Percentiles rank a stretch among this genome's conserved stretches.
Evolutionary conservation across 2,888 invertebrate species (phyloP).

Genomic region (Perdita meconis): DNA sequence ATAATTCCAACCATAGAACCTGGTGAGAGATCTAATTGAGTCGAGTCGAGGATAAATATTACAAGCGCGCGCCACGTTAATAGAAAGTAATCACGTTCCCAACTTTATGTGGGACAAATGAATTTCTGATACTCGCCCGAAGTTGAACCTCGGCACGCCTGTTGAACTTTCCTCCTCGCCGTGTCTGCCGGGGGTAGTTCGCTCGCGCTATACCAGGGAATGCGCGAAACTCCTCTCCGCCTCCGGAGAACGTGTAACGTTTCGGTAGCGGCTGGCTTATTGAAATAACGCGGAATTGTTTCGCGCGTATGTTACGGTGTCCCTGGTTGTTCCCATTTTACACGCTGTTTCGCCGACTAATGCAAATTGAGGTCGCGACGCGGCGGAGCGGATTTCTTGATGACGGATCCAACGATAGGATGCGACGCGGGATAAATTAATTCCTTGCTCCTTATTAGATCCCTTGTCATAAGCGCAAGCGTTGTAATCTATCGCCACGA

Average conservation of each 20-base stretch:
- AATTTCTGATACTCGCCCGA: conserved; percentile 41
- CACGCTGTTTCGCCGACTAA: neutral
- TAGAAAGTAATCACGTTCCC: conserved; percentile 44
- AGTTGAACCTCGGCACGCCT: conserved; percentile 15
- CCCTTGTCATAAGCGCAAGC: no score
- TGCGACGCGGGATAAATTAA: no score
- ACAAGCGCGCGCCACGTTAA: conserved; percentile 31
- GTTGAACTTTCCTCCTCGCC: conserved; percentile 26
- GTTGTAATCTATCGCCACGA: no score
- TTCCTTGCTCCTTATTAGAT: no score
- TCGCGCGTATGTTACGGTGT: neutral
- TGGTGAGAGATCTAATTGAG: conserved; percentile 46
- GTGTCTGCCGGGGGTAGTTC: neutral
- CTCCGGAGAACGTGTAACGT: conserved; percentile 7
- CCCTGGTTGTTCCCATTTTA: neutral
- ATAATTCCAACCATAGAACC: no score
- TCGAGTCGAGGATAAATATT: conserved; percentile 42
- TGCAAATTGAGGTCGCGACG: no score
- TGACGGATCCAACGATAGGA: no score
- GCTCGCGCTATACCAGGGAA: neutral
- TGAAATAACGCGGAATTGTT: conserved; percentile 3
- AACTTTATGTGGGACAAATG: conserved; percentile 38
- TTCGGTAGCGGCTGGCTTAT: conserved; percentile 13
- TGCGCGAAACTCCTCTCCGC: conserved; percentile 20
- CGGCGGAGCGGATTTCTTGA: no score